A percentile compares a stretch with the other conserved stretches of the same genome.
Evolutionary conservation across 2,797 vertebrate species (phyloP).

Genomic region (Uromys caudimaculatus): DNA sequence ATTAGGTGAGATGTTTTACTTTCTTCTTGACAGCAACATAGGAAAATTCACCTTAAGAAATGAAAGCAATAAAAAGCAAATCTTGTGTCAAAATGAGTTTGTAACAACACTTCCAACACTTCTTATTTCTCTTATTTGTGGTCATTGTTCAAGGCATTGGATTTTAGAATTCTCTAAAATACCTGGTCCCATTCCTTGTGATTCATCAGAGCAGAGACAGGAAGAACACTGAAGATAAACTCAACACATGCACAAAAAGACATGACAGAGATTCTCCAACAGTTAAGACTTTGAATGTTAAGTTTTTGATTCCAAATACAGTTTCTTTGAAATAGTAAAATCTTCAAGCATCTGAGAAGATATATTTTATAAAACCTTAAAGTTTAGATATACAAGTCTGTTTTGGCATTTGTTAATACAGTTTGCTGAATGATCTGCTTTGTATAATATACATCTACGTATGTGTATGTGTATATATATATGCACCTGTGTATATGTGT

Average conservation of each 20-base stretch:
- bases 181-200: background rate
- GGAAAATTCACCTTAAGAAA: background rate
- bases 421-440: slow-evolving; percentile 30
- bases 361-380: slow-evolving; percentile 44
- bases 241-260: background rate
- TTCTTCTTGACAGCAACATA: background rate
- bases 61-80: background rate
- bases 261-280: background rate
- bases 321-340: background rate
- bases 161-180: background rate
- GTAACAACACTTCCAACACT: background rate
- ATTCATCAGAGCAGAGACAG: background rate
- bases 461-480: background rate
- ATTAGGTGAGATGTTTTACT: background rate
- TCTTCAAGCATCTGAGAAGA: background rate
- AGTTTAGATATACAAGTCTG: background rate
- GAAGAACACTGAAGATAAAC: background rate
- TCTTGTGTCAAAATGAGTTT: background rate
- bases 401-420: background rate
- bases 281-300: background rate
- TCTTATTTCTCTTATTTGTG: background rate
- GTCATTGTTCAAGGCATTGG: background rate
- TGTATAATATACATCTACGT: too few relatives aligned
- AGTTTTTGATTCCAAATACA: slow-evolving; percentile 32
- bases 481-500: too few relatives aligned